Conservation (phyloP, 2,797 vertebrate genomes). For the Trichosurus vulpecula region DNA sequence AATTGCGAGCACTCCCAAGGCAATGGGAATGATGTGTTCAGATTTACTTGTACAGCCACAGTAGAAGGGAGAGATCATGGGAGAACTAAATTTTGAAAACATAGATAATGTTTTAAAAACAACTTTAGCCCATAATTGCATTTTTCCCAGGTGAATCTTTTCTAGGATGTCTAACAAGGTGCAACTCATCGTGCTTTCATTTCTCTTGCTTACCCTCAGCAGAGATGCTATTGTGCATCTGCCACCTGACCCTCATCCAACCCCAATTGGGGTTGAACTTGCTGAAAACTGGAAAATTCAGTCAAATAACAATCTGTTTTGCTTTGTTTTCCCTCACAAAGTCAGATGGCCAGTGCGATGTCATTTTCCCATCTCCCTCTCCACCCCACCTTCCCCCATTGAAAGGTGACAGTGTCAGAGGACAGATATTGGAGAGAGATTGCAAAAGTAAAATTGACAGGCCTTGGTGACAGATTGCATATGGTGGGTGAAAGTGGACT, state of each 20-base stretch:
- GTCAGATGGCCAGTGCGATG: not conserved
- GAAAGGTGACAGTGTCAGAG: too few species aligned
- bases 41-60: not conserved
- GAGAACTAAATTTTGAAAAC: not conserved
- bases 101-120: not conserved
- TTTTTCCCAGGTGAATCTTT: not conserved
- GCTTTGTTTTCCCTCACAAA: not conserved
- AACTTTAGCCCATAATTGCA: not conserved
- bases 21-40: not conserved
- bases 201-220: not conserved
- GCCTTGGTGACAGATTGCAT: too few species aligned
- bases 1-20: not conserved
- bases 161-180: not conserved
- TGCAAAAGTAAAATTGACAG: too few species aligned
- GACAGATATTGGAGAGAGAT: too few species aligned
- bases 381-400: not conserved
- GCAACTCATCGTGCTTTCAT: not conserved
- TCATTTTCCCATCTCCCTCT: not conserved
- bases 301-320: not conserved
- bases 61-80: not conserved
- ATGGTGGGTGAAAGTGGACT: too few species aligned
- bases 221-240: not conserved
- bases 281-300: not conserved
- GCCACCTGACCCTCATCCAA: too few species aligned
- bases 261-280: fast-evolving